Conservation (phyloP, 2,888 invertebrate species). For the Hetaerina titia region DNA sequence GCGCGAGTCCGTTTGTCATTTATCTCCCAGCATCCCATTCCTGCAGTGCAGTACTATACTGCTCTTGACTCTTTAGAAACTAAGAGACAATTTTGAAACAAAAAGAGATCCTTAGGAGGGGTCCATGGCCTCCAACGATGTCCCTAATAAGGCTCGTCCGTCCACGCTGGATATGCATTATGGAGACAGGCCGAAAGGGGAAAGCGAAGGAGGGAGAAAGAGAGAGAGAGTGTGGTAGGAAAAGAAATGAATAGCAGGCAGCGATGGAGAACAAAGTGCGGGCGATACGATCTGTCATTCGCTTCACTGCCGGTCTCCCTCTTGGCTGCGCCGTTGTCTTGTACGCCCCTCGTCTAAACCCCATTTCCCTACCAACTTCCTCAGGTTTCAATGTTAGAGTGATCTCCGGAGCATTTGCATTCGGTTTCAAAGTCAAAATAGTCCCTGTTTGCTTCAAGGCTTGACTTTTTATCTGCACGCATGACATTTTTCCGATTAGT, state of each 20-base stretch:
- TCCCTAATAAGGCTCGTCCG: neutral
- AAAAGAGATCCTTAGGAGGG: neutral
- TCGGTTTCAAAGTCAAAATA: too few relatives aligned
- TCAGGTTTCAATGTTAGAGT: neutral
- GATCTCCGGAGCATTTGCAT: neutral
- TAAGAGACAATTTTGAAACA: neutral
- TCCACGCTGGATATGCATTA: neutral
- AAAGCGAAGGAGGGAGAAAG: neutral
- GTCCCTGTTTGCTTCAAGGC: neutral
- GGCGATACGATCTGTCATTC: constrained; percentile 26
- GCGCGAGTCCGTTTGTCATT: neutral
- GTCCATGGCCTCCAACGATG: neutral
- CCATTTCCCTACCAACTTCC: neutral
- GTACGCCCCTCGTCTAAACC: neutral
- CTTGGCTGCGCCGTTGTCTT: neutral
- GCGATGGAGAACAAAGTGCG: neutral
- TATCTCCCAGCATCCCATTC: neutral
- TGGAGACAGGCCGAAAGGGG: neutral
- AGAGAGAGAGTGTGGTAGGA: neutral
- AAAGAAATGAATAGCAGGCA: constrained; percentile 36
- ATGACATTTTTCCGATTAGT: neutral
- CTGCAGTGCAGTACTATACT: neutral
- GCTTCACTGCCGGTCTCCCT: constrained; percentile 17
- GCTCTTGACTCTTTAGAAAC: neutral
- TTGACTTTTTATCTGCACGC: neutral